Evolutionary conservation across 30 jellyfish, hydroid and myxozoan species (phyloP).

Genomic region (Chrysaora quinquecirrha): DNA sequence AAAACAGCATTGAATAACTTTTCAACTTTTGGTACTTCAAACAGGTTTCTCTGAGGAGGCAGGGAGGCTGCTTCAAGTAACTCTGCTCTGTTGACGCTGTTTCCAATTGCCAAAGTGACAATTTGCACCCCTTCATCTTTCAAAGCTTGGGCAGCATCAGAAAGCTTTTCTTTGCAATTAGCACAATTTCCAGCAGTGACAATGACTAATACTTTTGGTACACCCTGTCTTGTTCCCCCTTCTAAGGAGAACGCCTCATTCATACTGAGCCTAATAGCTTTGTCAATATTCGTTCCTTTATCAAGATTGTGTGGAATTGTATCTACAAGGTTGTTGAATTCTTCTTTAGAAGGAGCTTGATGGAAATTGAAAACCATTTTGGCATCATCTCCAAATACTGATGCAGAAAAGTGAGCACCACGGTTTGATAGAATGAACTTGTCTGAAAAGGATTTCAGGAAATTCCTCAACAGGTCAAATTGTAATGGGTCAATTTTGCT

Average conservation of each 20-base stretch:
- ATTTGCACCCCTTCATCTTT: slow-evolving; percentile 89
- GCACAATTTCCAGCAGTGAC: slow-evolving; percentile 87
- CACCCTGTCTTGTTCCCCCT: slow-evolving; percentile 94
- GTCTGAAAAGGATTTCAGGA: slow-evolving; percentile 75
- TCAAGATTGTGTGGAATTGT: slow-evolving; percentile 73
- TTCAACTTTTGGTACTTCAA: slow-evolving; percentile 18
- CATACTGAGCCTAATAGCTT: slow-evolving; percentile 68
- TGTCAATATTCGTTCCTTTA: slow-evolving; percentile 68
- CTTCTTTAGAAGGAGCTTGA: slow-evolving; percentile 72
- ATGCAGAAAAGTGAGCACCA: slow-evolving; percentile 95
- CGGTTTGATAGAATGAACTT: slow-evolving; percentile 79
- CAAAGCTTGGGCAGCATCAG: slow-evolving; percentile 85
- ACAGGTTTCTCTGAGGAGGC: slow-evolving; percentile 62
- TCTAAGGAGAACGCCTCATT: slow-evolving; percentile 78
- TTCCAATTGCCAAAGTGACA: slow-evolving; percentile 80
- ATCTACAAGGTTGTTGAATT: slow-evolving; percentile 43
- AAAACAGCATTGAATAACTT: slow-evolving; percentile 62
- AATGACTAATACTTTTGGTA: slow-evolving; percentile 86
- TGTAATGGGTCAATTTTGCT: slow-evolving; percentile 55
- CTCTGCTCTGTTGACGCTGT: slow-evolving; percentile 54
- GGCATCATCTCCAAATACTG: slow-evolving; percentile 90
- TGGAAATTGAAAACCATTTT: slow-evolving; percentile 68
- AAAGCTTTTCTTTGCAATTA: slow-evolving; percentile 74
- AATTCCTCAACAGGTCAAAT: slow-evolving; percentile 69
- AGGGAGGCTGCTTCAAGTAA: slow-evolving; percentile 66